Evolutionary conservation across 2,113 vertebrate genomes (phyloP).

Genomic region (Mionectes macconnelli): DNA sequence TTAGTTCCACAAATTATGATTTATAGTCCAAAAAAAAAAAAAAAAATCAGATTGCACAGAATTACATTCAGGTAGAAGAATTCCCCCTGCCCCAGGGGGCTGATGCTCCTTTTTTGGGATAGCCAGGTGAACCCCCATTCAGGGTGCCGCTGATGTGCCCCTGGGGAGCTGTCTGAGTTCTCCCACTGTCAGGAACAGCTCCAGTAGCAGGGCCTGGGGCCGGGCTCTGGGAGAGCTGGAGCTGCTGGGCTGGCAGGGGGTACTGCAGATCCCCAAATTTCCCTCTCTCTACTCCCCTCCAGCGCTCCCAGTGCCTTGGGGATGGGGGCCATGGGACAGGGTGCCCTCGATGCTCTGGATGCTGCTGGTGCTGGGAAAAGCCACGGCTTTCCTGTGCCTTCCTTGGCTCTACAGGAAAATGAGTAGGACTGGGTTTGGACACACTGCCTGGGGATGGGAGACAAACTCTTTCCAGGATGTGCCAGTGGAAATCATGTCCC

Average conservation of each 20-base stretch:
- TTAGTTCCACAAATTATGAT: not conserved
- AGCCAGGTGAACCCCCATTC: accelerated
- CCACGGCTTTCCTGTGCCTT: accelerated
- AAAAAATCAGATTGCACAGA: not conserved
- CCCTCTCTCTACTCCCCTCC: not conserved
- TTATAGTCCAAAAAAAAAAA: too few relatives aligned
- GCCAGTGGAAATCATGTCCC: accelerated
- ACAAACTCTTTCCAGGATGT: accelerated
- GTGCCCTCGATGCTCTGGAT: accelerated
- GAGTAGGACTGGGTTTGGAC: not conserved
- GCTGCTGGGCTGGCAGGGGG: not conserved
- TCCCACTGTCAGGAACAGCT: not conserved
- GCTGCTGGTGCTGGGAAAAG: not conserved
- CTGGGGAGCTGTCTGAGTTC: not conserved
- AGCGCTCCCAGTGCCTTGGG: not conserved
- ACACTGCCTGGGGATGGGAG: not conserved
- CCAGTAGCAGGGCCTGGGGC: not conserved
- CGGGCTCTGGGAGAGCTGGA: not conserved
- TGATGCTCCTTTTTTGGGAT: not conserved
- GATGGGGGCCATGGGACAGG: not conserved
- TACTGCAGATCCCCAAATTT: not conserved
- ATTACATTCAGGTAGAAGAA: not conserved
- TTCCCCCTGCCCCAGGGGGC: not conserved
- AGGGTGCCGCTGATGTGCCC: not conserved
- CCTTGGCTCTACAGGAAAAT: not conserved